Conservation (phyloP, 1,140 invertebrate species). For the Drosophila sulfurigaster region DNA sequence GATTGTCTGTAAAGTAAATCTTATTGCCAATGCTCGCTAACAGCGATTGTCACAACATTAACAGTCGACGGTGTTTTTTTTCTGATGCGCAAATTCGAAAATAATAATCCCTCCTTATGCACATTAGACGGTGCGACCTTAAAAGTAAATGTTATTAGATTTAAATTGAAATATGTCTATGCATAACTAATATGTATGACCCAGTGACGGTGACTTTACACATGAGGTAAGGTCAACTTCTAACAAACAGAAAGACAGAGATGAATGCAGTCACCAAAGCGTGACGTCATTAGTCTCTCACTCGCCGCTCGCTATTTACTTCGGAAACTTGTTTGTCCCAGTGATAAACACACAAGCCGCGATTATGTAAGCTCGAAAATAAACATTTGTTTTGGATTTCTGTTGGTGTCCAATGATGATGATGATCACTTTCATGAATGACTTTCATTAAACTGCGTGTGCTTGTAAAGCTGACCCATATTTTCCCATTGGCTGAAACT, state of each 20-base stretch:
- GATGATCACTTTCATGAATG: conserved; percentile 68
- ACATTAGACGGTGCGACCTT: conserved; percentile 26
- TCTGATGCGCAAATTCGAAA: conserved; percentile 1
- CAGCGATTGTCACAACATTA: conserved; percentile 24
- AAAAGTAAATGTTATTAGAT: conserved; percentile 15
- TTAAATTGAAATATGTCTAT: conserved; percentile 41
- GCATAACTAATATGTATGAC: conserved; percentile 53
- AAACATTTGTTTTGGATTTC: conserved; percentile 64
- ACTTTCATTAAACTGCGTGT: conserved; percentile 60
- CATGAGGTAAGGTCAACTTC: conserved; percentile 65
- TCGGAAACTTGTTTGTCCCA: conserved; percentile 57
- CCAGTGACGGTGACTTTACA: conserved; percentile 56
- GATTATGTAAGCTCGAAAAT: conserved; percentile 67
- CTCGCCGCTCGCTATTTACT: conserved; percentile 10
- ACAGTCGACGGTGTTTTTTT: neutral
- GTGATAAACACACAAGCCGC: conserved; percentile 35
- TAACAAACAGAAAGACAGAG: conserved; percentile 41
- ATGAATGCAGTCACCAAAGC: conserved; percentile 59
- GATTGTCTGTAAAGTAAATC: conserved; percentile 7
- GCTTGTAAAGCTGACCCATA: conserved; percentile 67
- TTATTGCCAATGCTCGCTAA: conserved; percentile 28
- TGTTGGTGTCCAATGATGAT: conserved; percentile 9
- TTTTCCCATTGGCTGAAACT: conserved; percentile 33
- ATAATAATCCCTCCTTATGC: conserved; percentile 3
- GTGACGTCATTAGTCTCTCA: conserved; percentile 68